phyloP scores from a whole-genome alignment of 1,140 invertebrate species.

The Subanguina moxae region DNA sequence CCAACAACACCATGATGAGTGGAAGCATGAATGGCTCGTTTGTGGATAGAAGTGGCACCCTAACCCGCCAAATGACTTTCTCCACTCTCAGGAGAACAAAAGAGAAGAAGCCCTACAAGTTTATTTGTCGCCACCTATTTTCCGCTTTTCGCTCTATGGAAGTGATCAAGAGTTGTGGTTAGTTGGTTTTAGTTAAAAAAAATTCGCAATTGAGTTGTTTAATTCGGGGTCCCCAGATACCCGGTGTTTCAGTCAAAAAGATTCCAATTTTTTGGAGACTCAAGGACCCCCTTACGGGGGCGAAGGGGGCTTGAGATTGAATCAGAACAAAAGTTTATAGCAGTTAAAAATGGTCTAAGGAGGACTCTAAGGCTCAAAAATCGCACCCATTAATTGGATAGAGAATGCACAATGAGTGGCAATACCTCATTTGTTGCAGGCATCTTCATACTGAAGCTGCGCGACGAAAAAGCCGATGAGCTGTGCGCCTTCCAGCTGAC shows the following conservation, averaged over 20 bases:
- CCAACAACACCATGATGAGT: conserved; percentile 10
- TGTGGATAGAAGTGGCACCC: conserved; percentile 13
- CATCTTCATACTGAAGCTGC: conserved; percentile 30
- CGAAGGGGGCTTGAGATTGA: no score
- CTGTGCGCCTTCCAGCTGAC: conserved; percentile 28
- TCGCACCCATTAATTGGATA: no score
- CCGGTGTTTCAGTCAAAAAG: no score
- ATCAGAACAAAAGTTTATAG: no score
- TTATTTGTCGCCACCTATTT: conserved; percentile 21
- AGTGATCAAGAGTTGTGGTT: conserved; percentile 15
- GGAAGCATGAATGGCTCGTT: background rate
- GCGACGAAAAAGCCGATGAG: conserved; percentile 38
- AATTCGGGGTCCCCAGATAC: no score
- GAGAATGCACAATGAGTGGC: no score
- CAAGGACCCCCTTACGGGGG: no score
- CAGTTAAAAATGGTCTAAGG: no score
- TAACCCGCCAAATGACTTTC: conserved; percentile 32
- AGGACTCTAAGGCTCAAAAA: no score
- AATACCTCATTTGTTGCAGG: no score
- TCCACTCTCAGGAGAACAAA: conserved; percentile 19
- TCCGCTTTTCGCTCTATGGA: conserved; percentile 24
- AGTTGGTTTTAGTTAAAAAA: background rate
- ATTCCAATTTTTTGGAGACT: background rate
- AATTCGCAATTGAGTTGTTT: no score
- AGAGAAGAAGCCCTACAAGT: conserved; percentile 29